Evolutionary conservation across 2,113 vertebrate species (phyloP).

Genomic region (Zosterops borbonicus): DNA sequence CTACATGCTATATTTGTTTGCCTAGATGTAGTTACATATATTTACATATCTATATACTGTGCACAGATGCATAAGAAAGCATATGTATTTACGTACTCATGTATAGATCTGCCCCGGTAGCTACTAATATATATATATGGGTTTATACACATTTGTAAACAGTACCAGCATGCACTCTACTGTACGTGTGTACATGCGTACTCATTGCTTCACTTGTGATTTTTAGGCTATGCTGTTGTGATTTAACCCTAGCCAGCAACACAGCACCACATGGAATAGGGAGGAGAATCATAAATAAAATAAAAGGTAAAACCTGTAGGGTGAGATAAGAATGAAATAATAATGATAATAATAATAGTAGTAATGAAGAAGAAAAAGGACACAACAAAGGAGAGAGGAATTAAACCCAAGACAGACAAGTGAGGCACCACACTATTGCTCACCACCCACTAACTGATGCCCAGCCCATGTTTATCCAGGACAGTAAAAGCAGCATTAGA

Average conservation of each 20-base stretch:
- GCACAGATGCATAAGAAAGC: not conserved
- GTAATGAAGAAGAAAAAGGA: not conserved
- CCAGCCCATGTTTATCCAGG: not conserved
- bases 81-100: not conserved
- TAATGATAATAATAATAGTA: not conserved
- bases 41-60: not conserved
- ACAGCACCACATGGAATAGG: not conserved
- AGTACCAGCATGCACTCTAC: accelerated
- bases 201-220: not conserved
- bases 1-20: not conserved
- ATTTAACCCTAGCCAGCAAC: not conserved
- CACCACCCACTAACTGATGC: not conserved
- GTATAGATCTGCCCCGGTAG: not conserved
- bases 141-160: not conserved
- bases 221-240: not conserved
- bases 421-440: not conserved
- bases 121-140: not conserved
- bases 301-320: not conserved
- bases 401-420: not conserved
- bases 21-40: not conserved
- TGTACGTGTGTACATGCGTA: not conserved
- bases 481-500: not conserved
- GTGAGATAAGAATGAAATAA: not conserved
- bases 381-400: not conserved
- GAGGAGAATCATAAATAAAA: not conserved